These are phyloP conservation scores for Piezodorus guildinii DNA, from an alignment of 1,140 invertebrate genomes.

Conservation along the genomic window DNA sequence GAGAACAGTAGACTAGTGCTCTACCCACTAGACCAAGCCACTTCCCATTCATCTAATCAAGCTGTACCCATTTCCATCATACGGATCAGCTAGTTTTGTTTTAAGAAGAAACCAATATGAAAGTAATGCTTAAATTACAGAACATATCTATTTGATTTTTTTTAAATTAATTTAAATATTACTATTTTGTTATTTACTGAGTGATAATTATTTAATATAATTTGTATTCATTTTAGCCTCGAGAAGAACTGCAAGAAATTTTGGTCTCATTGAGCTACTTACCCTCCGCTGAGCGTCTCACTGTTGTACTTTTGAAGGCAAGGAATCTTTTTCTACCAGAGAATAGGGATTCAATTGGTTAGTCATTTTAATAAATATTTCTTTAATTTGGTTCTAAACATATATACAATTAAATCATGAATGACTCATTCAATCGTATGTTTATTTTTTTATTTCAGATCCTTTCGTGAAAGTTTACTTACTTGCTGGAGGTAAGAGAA, in stretches of 20 bases:
- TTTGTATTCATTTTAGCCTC: slow-evolving; percentile 37
- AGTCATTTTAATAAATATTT: slow-evolving; percentile 16
- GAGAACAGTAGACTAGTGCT: too few relatives aligned
- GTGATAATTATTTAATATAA: neutral
- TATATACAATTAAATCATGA: too few relatives aligned
- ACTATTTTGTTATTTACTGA: too few relatives aligned
- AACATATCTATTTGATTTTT: too few relatives aligned
- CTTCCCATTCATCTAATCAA: too few relatives aligned
- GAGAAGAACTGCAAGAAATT: slow-evolving; percentile 66
- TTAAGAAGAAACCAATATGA: too few relatives aligned
- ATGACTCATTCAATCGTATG: too few relatives aligned
- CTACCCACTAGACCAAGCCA: too few relatives aligned
- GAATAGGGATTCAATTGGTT: slow-evolving; percentile 49
- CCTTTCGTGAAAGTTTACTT: slow-evolving; percentile 86
- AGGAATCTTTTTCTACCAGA: slow-evolving; percentile 62
- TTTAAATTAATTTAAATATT: slow-evolving; percentile 10
- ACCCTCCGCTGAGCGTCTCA: slow-evolving; percentile 73
- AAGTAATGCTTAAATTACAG: too few relatives aligned
- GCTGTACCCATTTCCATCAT: too few relatives aligned
- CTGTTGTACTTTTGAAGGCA: slow-evolving; percentile 71
- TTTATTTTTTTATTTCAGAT: slow-evolving; percentile 40
- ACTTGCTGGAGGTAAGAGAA: slow-evolving; percentile 66
- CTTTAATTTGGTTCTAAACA: neutral
- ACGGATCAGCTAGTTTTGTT: too few relatives aligned
- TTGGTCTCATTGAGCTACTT: slow-evolving; percentile 73